phyloP scores from a whole-genome alignment of 2,797 vertebrate genomes.

The Falco peregrinus region DNA sequence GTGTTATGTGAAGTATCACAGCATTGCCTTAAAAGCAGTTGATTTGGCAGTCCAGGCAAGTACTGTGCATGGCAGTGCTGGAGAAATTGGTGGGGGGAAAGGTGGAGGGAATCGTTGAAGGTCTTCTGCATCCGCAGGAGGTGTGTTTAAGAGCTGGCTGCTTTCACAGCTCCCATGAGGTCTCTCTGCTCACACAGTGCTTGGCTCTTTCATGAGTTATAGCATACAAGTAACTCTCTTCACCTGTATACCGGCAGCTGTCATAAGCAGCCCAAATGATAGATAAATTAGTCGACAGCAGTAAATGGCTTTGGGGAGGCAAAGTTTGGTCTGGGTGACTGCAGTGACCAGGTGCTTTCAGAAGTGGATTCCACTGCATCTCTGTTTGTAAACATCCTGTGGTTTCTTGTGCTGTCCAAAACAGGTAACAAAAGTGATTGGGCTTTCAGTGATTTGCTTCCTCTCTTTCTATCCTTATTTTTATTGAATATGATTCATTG shows the following conservation, averaged over 20 bases:
- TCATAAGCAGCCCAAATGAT: background rate
- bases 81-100: background rate
- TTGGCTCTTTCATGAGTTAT: background rate
- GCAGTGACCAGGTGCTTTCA: background rate
- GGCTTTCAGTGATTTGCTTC: background rate
- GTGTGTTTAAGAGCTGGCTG: background rate
- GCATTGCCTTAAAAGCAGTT: background rate
- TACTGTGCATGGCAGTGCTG: background rate
- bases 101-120: background rate
- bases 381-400: background rate
- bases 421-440: background rate
- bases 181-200: background rate
- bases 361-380: background rate
- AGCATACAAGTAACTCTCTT: background rate
- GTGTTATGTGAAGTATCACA: background rate
- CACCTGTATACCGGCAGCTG: background rate
- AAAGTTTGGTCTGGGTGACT: background rate
- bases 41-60: background rate
- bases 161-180: background rate
- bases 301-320: background rate
- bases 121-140: background rate
- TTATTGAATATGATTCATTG: background rate
- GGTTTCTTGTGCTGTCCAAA: background rate
- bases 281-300: background rate
- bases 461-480: background rate